Evolutionary conservation across 2,888 invertebrate genomes (phyloP).

Genomic region (Uropetala carovei): DNA sequence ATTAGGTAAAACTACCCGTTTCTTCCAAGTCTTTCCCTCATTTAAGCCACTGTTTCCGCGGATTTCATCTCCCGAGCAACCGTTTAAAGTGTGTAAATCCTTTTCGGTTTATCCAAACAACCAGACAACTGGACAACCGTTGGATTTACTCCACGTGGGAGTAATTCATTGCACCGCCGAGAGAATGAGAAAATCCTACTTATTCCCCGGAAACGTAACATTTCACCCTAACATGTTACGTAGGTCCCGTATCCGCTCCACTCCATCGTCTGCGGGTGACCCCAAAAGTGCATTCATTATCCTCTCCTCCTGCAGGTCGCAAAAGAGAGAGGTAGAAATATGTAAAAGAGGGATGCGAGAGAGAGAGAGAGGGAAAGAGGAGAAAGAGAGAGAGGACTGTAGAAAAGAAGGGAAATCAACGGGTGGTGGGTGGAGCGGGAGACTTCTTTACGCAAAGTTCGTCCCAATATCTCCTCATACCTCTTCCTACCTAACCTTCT

Average conservation of each 20-base stretch:
- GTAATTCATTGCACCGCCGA: slow-evolving; percentile 10
- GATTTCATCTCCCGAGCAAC: not conserved
- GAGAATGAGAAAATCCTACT: slow-evolving; percentile 44
- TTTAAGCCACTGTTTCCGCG: not conserved
- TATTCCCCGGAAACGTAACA: slow-evolving; percentile 54
- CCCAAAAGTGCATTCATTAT: slow-evolving; percentile 51
- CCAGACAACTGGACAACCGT: slow-evolving; percentile 20
- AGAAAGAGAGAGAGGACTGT: not conserved
- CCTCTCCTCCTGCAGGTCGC: not conserved
- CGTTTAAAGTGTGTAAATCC: slow-evolving; percentile 39
- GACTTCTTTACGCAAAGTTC: slow-evolving; percentile 43
- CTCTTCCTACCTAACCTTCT: not conserved
- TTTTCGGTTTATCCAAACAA: slow-evolving; percentile 42
- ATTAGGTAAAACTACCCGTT: not conserved
- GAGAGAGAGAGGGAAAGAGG: not conserved
- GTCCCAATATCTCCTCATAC: not conserved
- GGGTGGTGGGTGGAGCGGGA: slow-evolving; percentile 5
- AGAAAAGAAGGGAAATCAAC: slow-evolving; percentile 43
- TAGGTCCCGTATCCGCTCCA: slow-evolving; percentile 13
- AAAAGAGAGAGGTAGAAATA: slow-evolving; percentile 1
- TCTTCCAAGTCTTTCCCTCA: not conserved
- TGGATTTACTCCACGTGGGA: slow-evolving; percentile 31
- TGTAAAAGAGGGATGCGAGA: not conserved
- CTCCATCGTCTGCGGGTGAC: slow-evolving; percentile 44
- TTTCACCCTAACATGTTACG: slow-evolving; percentile 48